Evolutionary conservation across 2,888 invertebrate species (phyloP), one percentile per base, ranked within the genome.

Genomic region (Gisinianus flammeolus): DNA sequence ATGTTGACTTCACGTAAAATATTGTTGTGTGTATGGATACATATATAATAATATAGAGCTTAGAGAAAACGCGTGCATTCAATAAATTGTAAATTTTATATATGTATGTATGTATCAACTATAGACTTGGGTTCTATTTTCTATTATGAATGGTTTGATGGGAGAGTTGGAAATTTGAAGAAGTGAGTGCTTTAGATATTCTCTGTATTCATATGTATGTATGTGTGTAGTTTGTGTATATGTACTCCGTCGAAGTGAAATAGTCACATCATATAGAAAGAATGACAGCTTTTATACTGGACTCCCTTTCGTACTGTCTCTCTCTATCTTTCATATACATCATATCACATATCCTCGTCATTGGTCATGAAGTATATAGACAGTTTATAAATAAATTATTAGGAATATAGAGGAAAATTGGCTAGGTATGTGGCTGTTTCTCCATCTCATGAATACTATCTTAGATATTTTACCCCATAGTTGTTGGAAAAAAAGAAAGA

Each of bases 371-470:
- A 71, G 52, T 30, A 30, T 70, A n/a, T 10, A 71, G 71, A 71
- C 10, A 56, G n/a, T 71, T 71, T 56, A 71, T 71, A 71, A 71
- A 71, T 71, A 71, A 71, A 71, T 71, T 30, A 71, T 71, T 54
- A 71, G 52, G 56, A 56, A 56, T 56, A 71, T 26, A 35, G 71
- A 71, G 71, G 71, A 71, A 71, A 71, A 71, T 31, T 71, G 71
- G 22, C 30, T 54, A 30, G 54, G 56, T 71, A 71, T 71, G 71
- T 71, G 71, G 56, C 71, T 56, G 56, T 30, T 56, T 71, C 30
- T 56, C 52, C 30, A 33, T 68, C 68, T 56, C 35, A 24, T 56
- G 31, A 71, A 56, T 56, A 71, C 44, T 71, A n/a, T 71, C 30
- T 28, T 71, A 56, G 71, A 71, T 56, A 71, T 71, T 70, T 70